Percentiles rank a stretch among this genome's conserved stretches.
phyloP scores from a whole-genome alignment of 2,888 invertebrate species.

The Dynastes grantii region DNA sequence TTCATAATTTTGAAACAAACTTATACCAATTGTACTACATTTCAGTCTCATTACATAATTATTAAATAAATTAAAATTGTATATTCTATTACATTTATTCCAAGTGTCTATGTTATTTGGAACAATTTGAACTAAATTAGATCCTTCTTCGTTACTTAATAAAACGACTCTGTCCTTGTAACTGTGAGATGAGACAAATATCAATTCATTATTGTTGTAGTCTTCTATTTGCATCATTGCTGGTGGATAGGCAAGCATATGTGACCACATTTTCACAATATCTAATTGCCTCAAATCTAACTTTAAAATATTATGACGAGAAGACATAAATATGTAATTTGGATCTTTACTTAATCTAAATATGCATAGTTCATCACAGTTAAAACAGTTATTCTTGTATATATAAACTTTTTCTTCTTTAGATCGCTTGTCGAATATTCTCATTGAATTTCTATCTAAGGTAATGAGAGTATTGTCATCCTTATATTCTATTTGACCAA shows the following conservation, averaged over 20 bases:
- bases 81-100: slow-evolving; percentile 29
- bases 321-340: slow-evolving; percentile 45
- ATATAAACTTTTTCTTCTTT: slow-evolving; percentile 30
- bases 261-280: slow-evolving; percentile 46
- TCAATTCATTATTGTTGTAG: slow-evolving; percentile 22
- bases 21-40: slow-evolving; percentile 47
- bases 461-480: slow-evolving; percentile 28
- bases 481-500: slow-evolving; percentile 45
- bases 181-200: slow-evolving; percentile 50
- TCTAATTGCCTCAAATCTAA: slow-evolving; percentile 45
- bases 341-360: slow-evolving; percentile 28
- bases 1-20: slow-evolving; percentile 21
- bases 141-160: slow-evolving; percentile 32
- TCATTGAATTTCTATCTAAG: slow-evolving; percentile 45
- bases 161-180: slow-evolving; percentile 47
- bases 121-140: slow-evolving; percentile 47
- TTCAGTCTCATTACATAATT: slow-evolving; percentile 38
- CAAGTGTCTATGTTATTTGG: slow-evolving; percentile 46
- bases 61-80: slow-evolving; percentile 42
- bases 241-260: slow-evolving; percentile 46
- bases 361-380: slow-evolving; percentile 48
- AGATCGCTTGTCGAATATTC: slow-evolving; percentile 46
- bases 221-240: slow-evolving; percentile 38
- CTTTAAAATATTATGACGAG: slow-evolving; percentile 49
- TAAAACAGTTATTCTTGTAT: slow-evolving; percentile 39